Percentiles rank a stretch among this genome's conserved stretches.
Conservation (phyloP, 2,113 vertebrate genomes). For the Oncorhynchus gorbuscha region DNA sequence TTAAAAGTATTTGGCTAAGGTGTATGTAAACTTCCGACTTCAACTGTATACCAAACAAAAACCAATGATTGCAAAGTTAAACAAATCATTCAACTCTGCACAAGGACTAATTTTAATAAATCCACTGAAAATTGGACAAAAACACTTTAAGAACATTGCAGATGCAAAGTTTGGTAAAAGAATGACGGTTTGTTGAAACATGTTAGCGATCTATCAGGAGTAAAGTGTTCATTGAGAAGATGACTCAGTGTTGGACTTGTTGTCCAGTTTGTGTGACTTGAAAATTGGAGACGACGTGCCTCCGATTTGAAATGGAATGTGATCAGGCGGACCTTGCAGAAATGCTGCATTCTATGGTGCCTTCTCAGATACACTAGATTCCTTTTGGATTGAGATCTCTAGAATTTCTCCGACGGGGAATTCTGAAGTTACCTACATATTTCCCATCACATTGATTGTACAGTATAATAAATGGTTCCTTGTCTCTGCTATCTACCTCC, state of each 20-base stretch:
- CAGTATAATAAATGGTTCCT: background rate
- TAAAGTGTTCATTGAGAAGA: background rate
- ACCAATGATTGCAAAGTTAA: no score
- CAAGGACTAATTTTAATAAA: no score
- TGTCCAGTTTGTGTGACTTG: background rate
- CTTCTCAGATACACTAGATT: background rate
- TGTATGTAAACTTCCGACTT: no score
- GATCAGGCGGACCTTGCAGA: background rate
- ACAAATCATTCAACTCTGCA: no score
- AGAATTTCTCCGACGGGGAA: no score
- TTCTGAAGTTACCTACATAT: background rate
- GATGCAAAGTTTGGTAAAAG: no score
- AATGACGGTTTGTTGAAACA: background rate
- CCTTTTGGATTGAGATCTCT: background rate
- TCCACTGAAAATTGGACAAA: no score
- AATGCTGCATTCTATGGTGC: background rate
- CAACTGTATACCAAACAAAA: no score
- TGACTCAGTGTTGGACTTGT: background rate
- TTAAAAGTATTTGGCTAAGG: no score
- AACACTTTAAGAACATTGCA: no score
- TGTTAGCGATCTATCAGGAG: background rate
- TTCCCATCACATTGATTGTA: background rate
- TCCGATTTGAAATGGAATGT: constrained; percentile 29
- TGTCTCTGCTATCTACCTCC: background rate
- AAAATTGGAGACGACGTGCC: background rate